These are phyloP conservation scores for Drosophila aldrichi DNA, from an alignment of 2,888 invertebrate genomes.

Conservation along the genomic window DNA sequence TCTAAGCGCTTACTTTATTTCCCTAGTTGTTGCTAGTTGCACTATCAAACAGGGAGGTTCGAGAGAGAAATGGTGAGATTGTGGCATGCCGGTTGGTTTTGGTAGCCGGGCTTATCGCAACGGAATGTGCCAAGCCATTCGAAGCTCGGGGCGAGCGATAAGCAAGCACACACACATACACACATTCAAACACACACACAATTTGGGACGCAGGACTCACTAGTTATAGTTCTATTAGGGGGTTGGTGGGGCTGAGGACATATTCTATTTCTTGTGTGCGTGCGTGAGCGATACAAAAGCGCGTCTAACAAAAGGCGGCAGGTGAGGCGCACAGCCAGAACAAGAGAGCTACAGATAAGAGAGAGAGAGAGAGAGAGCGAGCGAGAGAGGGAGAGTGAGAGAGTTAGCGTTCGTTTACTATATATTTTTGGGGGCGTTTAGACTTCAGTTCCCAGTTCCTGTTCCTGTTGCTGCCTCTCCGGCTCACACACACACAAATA, in stretches of 20 bases:
- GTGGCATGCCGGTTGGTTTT: slow-evolving; percentile 12
- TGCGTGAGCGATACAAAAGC: slow-evolving; percentile 54
- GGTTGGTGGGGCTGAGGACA: background rate
- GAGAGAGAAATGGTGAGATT: background rate
- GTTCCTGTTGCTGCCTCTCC: slow-evolving; percentile 26
- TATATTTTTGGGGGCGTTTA: slow-evolving; percentile 35
- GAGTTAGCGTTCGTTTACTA: background rate
- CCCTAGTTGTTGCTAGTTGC: slow-evolving; percentile 50
- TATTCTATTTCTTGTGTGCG: slow-evolving; percentile 38
- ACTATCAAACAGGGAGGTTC: slow-evolving; percentile 1
- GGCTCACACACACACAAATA: slow-evolving; percentile 17
- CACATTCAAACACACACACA: slow-evolving; percentile 18
- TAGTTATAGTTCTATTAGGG: slow-evolving; percentile 28
- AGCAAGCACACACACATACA: slow-evolving; percentile 46
- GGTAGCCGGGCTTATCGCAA: slow-evolving; percentile 69
- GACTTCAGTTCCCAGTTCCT: slow-evolving; percentile 30
- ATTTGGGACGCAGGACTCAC: slow-evolving; percentile 37
- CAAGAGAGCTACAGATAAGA: slow-evolving; percentile 10
- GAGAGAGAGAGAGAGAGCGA: slow-evolving; percentile 4
- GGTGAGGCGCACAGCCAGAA: slow-evolving; percentile 21
- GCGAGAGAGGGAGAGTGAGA: background rate
- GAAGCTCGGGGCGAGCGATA: slow-evolving; percentile 71
- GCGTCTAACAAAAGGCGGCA: slow-evolving; percentile 48
- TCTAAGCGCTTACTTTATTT: background rate
- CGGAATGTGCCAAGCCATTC: slow-evolving; percentile 81